Conservation (phyloP, 2,888 invertebrate species). For the Ischnura elegans region DNA sequence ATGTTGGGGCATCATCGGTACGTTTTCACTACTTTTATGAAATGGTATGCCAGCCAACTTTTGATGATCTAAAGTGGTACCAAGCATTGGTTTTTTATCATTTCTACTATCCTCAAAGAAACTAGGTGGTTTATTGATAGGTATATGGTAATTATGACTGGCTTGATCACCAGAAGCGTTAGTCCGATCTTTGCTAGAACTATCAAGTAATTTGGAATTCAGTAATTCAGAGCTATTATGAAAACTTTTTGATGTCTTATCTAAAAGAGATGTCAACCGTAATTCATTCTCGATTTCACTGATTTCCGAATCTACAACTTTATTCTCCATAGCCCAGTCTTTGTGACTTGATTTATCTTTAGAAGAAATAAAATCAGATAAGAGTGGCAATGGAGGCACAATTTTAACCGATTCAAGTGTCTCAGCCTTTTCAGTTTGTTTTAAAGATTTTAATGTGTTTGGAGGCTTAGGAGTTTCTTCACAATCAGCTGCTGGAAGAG, state of each 20-base stretch:
- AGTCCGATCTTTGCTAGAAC: neutral
- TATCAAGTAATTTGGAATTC: neutral
- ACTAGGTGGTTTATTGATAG: neutral
- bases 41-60: neutral
- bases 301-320: neutral
- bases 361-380: neutral
- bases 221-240: neutral
- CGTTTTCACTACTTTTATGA: neutral
- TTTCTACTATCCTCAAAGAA: neutral
- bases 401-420: neutral
- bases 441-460: neutral
- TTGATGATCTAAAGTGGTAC: neutral
- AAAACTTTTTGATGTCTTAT: neutral
- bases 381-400: neutral
- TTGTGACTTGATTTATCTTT: neutral
- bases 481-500: neutral
- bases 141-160: neutral
- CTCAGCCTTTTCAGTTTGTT: neutral
- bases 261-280: neutral
- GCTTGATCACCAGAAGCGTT: neutral
- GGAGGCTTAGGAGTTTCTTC: neutral
- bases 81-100: neutral
- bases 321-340: neutral
- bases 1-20: neutral
- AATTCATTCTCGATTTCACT: constrained; percentile 32